Base-by-base conservation (phyloP, 2,113 vertebrate genomes). In the Catharus minimus region DNA sequence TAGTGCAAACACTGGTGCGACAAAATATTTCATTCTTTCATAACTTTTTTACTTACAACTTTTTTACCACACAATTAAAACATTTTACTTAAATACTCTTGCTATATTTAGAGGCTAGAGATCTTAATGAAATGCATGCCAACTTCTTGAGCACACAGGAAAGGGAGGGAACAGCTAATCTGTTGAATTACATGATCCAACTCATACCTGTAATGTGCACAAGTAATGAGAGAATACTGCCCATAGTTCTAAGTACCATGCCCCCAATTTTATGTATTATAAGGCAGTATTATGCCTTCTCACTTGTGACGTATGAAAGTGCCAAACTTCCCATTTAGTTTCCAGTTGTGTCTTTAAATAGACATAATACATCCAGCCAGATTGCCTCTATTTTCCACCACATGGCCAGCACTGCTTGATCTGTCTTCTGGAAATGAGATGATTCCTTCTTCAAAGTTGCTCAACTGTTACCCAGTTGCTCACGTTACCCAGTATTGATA, bases 261-360 rank as follows among this genome's bases (percentile, higher is more conserved):
- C 9, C 26, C 28, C 15, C 22, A 58, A 0, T 82, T 92, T 77
- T 38, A 46, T 49, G 55, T 47, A 75, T 75, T 47, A 75, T 75
- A 91, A 86, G 68, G 36, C 56, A 72, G 38, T 21, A 85, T 69
- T 92, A 80, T 65, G 78, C 38, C 22, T 89, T 89, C 77, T 89
- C 66, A 67, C 73, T 92, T 44, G 33, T 84, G 80, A 82, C 11
- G 33, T 64, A 74, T 73, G 82, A 53, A 88, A 90, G 86, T 58
- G 64, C 72, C 89, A 87, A 82, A 91, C 66, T 92, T 89, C 52
- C 76, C 39, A 43, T 78, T 91, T 83, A 86, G 82, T 84, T 95
- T 95, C 88, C 73, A 90, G 46, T 87, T 80, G 15, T 27, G 46
- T 67, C 87, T 91, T 96, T 88, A 96, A 94, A 95, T 90, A 95